Evolutionary conservation across 2,888 invertebrate genomes (phyloP).

Genomic region (Scaptomyza tumidula): DNA sequence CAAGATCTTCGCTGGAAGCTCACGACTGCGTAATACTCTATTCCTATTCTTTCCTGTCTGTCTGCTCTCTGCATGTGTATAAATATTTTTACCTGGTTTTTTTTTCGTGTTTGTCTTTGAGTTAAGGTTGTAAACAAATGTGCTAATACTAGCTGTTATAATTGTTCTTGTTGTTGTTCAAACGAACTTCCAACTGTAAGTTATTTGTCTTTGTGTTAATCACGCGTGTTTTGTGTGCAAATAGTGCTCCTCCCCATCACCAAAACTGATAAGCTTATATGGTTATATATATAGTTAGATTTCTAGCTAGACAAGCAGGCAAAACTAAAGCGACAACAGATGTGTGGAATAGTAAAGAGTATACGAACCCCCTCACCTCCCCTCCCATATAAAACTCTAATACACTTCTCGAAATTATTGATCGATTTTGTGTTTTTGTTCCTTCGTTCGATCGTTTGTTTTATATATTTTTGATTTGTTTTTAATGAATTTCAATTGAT

Average conservation of each 20-base stretch:
- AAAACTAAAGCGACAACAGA: conserved; percentile 13
- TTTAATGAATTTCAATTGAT: conserved; percentile 68
- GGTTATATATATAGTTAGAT: background rate
- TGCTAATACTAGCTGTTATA: conserved; percentile 41
- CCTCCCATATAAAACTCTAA: too few species aligned
- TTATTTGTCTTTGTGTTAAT: conserved; percentile 26
- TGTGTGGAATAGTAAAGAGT: background rate
- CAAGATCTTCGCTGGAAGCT: too few species aligned
- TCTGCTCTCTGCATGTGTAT: conserved; percentile 3
- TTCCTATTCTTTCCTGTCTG: background rate
- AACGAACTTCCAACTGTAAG: background rate
- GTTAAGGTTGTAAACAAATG: conserved; percentile 54
- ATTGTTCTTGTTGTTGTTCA: background rate
- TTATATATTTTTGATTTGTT: conserved; percentile 57
- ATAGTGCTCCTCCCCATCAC: background rate
- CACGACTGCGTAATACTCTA: background rate
- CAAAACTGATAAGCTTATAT: conserved; percentile 26
- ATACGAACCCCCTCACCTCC: too few species aligned
- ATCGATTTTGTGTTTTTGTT: conserved; percentile 26
- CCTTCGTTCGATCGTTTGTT: background rate
- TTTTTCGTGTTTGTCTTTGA: background rate
- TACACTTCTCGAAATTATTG: conserved; percentile 31
- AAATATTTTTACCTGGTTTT: conserved; percentile 21
- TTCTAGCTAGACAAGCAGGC: conserved; percentile 42
- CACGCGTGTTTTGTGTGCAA: conserved; percentile 55